These are phyloP conservation scores for Neodon shergylaensis DNA, from an alignment of 2,113 vertebrate species.

Conservation along the genomic window DNA sequence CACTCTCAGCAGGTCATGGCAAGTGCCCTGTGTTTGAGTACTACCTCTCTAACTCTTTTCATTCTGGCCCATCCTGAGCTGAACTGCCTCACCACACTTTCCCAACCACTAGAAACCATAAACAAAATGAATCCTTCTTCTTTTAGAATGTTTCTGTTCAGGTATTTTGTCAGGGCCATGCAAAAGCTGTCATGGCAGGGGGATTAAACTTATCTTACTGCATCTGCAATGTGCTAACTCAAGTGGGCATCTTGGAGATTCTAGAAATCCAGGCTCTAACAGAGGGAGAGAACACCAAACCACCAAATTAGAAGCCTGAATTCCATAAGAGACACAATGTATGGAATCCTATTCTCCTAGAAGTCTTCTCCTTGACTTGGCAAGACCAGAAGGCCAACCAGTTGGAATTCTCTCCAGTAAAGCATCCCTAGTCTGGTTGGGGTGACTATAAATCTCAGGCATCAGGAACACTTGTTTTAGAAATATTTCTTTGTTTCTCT, in stretches of 20 bases:
- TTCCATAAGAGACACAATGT: no score
- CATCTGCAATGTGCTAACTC: fast-evolving
- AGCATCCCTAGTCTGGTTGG: not conserved
- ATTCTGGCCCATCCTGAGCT: not conserved
- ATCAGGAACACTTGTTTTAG: not conserved
- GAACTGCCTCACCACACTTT: not conserved
- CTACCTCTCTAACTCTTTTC: not conserved
- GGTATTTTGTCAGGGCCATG: not conserved
- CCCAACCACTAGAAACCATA: not conserved
- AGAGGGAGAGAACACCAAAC: not conserved
- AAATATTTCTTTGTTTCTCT: conserved; percentile 55
- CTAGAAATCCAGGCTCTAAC: no score
- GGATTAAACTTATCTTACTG: fast-evolving
- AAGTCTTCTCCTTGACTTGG: not conserved
- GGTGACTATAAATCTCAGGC: not conserved
- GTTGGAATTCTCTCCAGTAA: not conserved
- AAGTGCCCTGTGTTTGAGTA: not conserved
- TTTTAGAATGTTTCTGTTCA: not conserved
- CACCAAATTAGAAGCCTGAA: not conserved
- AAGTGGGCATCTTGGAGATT: not conserved
- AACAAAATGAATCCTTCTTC: not conserved
- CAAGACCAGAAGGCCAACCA: fast-evolving
- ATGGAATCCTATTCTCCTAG: no score
- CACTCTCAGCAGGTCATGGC: not conserved
- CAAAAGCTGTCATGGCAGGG: fast-evolving